These are phyloP conservation scores for Spilogale gracilis DNA, from an alignment of 2,113 vertebrate genomes.

Conservation along the genomic window DNA sequence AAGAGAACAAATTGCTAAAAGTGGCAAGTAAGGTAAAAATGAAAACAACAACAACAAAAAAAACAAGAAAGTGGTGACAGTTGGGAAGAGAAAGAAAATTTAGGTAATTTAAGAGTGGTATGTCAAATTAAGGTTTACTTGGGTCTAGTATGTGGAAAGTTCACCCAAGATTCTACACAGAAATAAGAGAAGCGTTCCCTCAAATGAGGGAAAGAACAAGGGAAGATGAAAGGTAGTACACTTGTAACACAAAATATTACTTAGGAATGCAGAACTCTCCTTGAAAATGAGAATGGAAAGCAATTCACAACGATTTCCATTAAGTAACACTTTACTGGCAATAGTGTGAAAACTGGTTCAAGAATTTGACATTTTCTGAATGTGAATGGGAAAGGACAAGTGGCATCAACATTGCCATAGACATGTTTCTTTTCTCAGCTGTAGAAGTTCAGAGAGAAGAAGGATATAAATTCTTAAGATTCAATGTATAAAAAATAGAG, in stretches of 20 bases:
- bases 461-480: background rate
- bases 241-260: background rate
- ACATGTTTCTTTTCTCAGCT: background rate
- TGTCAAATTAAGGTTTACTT: slow-evolving; percentile 7
- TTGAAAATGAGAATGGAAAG: slow-evolving; percentile 18
- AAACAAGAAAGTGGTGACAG: background rate
- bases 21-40: background rate
- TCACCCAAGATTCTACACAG: background rate
- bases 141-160: background rate
- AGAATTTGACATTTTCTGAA: background rate
- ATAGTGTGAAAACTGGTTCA: background rate
- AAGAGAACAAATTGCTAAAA: background rate
- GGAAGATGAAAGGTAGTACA: background rate
- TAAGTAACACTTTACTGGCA: background rate
- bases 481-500: background rate
- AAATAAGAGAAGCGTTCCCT: background rate
- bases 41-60: background rate
- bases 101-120: background rate
- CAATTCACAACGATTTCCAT: background rate
- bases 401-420: background rate
- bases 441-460: background rate
- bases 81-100: background rate
- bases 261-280: background rate
- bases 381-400: background rate
- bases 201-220: background rate